Evolutionary conservation across 37 sponge, comb jelly and placozoan species (phyloP), one percentile per base, ranked within the genome.

Genomic region (Spongilla lacustris): DNA sequence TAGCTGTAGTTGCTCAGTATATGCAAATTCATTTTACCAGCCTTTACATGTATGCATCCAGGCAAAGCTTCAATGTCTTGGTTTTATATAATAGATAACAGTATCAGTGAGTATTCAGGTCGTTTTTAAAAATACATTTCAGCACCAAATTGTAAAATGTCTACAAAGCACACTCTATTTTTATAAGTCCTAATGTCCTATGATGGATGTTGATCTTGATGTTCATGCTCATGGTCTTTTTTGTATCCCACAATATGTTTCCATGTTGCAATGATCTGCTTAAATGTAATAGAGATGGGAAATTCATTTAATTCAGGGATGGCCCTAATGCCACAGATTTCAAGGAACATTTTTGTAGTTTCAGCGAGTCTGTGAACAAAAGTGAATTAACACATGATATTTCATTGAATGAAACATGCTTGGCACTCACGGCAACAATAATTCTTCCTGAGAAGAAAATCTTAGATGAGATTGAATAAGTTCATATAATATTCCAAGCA

Each of bases 401-500:
- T 46, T 46, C 8, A 8, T 46, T 46, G 46, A 4, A 46, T n/a
- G n/a, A n/a, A n/a, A n/a, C n/a, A n/a, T n/a, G n/a, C n/a, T n/a
- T n/a, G n/a, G 8, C 46, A 46, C 46, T 46, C 8, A 46, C 46
- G 46, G 46, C 46, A 46, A 10, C 8, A 8, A 46, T 46, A 46
- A 8, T 46, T 46, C 46, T 46, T 46, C 46, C 46, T 46, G 46
- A 46, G 46, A 46, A 46, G 46, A 46, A 8, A 46, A 46, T 46
- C 67, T 78, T 22, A 78, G 30, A 75, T 76, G 71, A 4, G 83
- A 75, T 48, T 74, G 76, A 88, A 88, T 81, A 70, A 88, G 83
- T 35, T 82, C 76, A 88, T 88, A 81, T 70, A 88, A 78, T n/a
- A 83, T 66, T n/a, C 83, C 82, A 21, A 88, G 73, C n/a, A 88